These are phyloP conservation scores for Rhabdomys pumilio DNA, from an alignment of 2,797 vertebrate genomes.

Conservation along the genomic window DNA sequence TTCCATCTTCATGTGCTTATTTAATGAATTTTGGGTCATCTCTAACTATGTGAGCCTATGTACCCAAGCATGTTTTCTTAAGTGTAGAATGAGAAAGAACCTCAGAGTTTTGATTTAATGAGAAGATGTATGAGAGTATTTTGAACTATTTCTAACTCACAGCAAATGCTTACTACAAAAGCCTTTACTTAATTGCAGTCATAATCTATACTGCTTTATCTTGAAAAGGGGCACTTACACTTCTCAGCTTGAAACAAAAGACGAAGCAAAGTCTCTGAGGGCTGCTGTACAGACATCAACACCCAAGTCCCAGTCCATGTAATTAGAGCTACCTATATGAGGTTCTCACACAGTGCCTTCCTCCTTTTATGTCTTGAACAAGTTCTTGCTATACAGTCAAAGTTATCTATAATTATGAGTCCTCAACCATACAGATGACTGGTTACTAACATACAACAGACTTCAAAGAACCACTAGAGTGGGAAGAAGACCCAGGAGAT, in stretches of 20 bases:
- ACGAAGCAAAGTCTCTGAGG: not conserved
- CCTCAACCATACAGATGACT: not conserved
- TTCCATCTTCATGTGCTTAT: conserved; percentile 38
- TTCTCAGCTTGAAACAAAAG: conserved; percentile 31
- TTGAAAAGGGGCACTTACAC: conserved; percentile 12
- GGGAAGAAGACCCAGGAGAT: conserved; percentile 73
- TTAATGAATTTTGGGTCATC: conserved; percentile 60
- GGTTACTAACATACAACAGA: conserved; percentile 37
- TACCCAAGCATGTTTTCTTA: conserved; percentile 38
- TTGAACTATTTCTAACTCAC: conserved; percentile 21
- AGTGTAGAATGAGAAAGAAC: not conserved
- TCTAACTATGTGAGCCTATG: not conserved
- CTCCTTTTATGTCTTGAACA: conserved; percentile 56
- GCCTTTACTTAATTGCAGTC: conserved; percentile 72
- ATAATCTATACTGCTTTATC: conserved; percentile 63
- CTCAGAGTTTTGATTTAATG: conserved; percentile 57
- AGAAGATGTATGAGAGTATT: conserved; percentile 31
- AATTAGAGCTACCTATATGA: not conserved
- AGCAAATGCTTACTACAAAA: conserved; percentile 69
- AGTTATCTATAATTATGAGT: conserved; percentile 27
- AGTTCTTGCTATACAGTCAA: not conserved
- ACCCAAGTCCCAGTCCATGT: not conserved
- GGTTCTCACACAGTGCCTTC: conserved; percentile 54
- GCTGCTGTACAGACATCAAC: not conserved
- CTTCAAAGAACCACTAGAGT: conserved; percentile 56